These are phyloP conservation scores for Solenopsis fugax DNA, from an alignment of 1,140 invertebrate genomes.

Conservation along the genomic window DNA sequence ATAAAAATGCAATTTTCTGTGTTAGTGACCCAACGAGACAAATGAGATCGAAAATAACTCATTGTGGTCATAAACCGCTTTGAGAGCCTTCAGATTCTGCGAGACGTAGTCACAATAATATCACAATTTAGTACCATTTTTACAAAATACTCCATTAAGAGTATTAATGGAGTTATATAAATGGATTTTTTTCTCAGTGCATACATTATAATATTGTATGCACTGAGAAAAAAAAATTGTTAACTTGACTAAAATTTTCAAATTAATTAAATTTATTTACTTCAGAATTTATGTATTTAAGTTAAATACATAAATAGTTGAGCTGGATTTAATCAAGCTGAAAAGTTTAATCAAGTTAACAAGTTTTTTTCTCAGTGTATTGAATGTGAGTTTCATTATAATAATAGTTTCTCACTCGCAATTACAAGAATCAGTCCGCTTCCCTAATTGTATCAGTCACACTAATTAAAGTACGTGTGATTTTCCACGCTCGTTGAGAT, in stretches of 20 bases:
- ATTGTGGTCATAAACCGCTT: background rate
- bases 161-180: too few species aligned
- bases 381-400: background rate
- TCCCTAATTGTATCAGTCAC: conserved; percentile 30
- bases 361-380: too few species aligned
- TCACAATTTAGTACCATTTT: background rate
- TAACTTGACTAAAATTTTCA: too few species aligned
- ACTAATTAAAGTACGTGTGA: conserved; percentile 45
- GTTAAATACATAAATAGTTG: too few species aligned
- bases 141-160: background rate
- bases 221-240: too few species aligned
- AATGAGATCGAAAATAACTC: background rate
- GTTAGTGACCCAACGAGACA: background rate
- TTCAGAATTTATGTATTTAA: too few species aligned
- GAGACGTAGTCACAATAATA: background rate
- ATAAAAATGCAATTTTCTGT: conserved; percentile 11
- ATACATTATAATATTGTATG: too few species aligned
- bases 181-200: too few species aligned
- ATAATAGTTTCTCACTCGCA: conserved; percentile 27
- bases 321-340: too few species aligned
- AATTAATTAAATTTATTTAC: too few species aligned
- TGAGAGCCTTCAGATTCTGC: background rate
- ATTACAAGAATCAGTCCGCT: background rate
- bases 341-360: too few species aligned
- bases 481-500: conserved; percentile 42